Evolutionary conservation across 1,140 invertebrate species (phyloP), one percentile per base, ranked within the genome.

Genomic region (Drosophila tristis): DNA sequence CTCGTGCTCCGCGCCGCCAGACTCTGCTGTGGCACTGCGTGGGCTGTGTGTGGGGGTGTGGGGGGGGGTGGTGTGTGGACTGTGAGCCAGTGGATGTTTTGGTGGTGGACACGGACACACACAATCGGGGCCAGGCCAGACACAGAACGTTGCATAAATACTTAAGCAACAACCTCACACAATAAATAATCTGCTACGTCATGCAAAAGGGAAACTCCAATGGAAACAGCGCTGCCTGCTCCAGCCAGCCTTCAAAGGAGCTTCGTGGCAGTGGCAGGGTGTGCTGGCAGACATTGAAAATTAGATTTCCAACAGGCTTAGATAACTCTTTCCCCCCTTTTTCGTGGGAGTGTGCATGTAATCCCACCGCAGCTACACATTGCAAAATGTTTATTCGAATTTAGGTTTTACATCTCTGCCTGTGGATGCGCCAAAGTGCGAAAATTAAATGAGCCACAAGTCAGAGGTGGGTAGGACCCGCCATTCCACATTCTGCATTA

Each of bases 401-500:
- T 23, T 29, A 5, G 6, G 35, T 55, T 59, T 61, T 48, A 29
- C 68, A 61, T 23, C 62, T 79, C 47, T 31, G 7, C 55, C 23
- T 25, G 23, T 55, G 45, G 45, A 61, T 60, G 54, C 78, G 79
- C 59, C 74, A 86, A 71, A 77, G 81, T 86, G 81, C 81, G 81
- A 86, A 86, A 81, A 86, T 86, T 87, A 87, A 86, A 86, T 86
- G 81, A 86, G 76, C 82, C 81, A 80, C 81, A 86, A 87, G 74
- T 62, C 68, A 54, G 70, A 53, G 65, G 29, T 13, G 53, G 45
- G 39, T 58, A 43, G 53, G 50, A 64, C 50, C 35, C 35, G 4
- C 1, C 29, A 31, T 62, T 51, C 53, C 49, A 51, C 20, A 25
- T 4, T 25, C 23, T 25, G 2, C 23, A 0, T 0, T 16, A 16